Evolutionary conservation across 64 coral and sea anemone genomes (phyloP).

Genomic region (Stylophora pistillata): DNA sequence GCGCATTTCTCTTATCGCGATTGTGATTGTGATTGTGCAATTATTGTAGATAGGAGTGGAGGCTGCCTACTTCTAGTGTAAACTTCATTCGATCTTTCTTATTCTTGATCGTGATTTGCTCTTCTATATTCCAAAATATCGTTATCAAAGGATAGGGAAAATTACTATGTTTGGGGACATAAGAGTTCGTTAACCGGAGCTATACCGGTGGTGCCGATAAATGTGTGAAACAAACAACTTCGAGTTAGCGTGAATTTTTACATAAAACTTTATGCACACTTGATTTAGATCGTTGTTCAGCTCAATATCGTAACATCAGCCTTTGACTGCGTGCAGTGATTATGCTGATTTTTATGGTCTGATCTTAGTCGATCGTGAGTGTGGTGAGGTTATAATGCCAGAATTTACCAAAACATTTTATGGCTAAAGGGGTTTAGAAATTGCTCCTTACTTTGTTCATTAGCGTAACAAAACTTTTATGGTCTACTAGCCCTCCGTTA

Average conservation of each 20-base stretch:
- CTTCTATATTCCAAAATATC: neutral
- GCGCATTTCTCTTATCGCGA: constrained; percentile 1
- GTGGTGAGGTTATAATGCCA: neutral
- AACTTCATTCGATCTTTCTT: neutral
- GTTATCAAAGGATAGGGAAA: neutral
- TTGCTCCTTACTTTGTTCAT: neutral
- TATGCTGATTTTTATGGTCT: constrained; percentile 44
- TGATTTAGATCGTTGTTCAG: constrained; percentile 24
- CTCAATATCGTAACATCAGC: constrained; percentile 43
- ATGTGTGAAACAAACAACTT: constrained; percentile 51
- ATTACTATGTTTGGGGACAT: constrained; percentile 1
- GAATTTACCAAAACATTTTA: neutral
- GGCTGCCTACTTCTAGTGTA: constrained; percentile 5
- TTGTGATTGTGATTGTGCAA: neutral
- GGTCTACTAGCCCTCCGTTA: constrained; percentile 26
- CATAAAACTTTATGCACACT: constrained; percentile 30
- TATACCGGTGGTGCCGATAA: constrained; percentile 32
- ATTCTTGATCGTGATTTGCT: constrained; percentile 1
- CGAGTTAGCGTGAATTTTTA: constrained; percentile 50
- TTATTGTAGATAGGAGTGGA: neutral
- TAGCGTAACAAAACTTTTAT: constrained; percentile 37
- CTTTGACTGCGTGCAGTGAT: constrained; percentile 46
- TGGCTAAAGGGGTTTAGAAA: constrained; percentile 6
- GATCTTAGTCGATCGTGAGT: neutral
- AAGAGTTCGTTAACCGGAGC: constrained; percentile 20